Conservation (phyloP, 1,140 invertebrate species). For the Papilio machaon region DNA sequence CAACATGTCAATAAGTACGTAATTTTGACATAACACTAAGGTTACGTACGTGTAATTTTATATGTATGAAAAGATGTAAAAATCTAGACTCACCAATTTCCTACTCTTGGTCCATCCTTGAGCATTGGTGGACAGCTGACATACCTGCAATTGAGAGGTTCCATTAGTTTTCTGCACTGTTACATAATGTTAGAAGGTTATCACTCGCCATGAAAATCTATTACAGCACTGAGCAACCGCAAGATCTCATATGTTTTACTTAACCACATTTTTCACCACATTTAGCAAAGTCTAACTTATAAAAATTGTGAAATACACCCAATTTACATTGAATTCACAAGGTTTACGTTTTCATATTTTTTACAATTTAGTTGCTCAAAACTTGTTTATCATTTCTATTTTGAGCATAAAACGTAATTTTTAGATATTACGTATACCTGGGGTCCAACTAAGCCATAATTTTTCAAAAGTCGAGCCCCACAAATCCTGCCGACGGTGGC, state of each 20-base stretch:
- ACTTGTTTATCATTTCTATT: neutral
- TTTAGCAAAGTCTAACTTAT: slow-evolving; percentile 41
- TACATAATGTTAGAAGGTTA: slow-evolving; percentile 81
- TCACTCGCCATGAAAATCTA: slow-evolving; percentile 60
- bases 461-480: slow-evolving; percentile 88
- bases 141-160: slow-evolving; percentile 82
- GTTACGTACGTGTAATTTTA: neutral
- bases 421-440: slow-evolving; percentile 68
- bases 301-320: slow-evolving; percentile 62
- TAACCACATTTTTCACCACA: slow-evolving; percentile 47
- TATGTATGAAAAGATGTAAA: neutral
- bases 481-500: slow-evolving; percentile 90
- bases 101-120: slow-evolving; percentile 88
- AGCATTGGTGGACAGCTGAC: slow-evolving; percentile 85
- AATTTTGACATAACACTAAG: slow-evolving; percentile 20
- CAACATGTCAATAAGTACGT: neutral
- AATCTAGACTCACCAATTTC: slow-evolving; percentile 82
- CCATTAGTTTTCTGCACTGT: slow-evolving; percentile 73
- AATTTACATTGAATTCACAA: slow-evolving; percentile 48
- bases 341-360: slow-evolving; percentile 46
- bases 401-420: slow-evolving; percentile 40
- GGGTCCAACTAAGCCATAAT: slow-evolving; percentile 76
- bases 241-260: slow-evolving; percentile 40
- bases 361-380: slow-evolving; percentile 44
- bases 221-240: slow-evolving; percentile 47